Conservation (phyloP, 2,113 vertebrate species). For the Lichenostomus cassidix region DNA sequence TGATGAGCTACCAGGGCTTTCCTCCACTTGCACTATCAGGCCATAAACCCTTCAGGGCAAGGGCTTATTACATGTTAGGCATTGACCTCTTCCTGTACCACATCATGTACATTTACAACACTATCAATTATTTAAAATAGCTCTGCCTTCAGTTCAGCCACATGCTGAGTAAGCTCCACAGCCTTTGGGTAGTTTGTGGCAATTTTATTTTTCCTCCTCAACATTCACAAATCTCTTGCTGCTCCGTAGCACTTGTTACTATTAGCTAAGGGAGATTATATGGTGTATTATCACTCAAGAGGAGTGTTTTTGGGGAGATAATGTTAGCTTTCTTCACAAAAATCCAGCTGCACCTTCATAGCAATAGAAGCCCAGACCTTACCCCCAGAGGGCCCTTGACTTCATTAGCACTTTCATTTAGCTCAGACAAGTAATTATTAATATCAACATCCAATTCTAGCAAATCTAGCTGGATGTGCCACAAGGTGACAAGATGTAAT, state of each 20-base stretch:
- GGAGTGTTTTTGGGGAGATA: neutral
- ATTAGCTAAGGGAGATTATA: conserved; percentile 15
- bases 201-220: conserved; percentile 8
- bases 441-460: conserved; percentile 46
- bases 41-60: neutral
- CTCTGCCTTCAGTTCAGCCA: conserved; percentile 19
- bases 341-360: neutral
- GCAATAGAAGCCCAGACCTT: neutral
- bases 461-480: conserved; percentile 25
- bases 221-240: neutral
- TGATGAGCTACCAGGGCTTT: neutral
- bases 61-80: neutral
- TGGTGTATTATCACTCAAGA: neutral
- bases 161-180: conserved; percentile 31
- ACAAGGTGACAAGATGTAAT: conserved; percentile 43
- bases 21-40: neutral
- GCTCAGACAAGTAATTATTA: conserved; percentile 54
- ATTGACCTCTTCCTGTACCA: conserved; percentile 18
- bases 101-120: conserved; percentile 19
- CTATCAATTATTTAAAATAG: conserved; percentile 61
- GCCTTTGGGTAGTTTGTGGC: conserved; percentile 12
- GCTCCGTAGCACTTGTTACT: conserved; percentile 15
- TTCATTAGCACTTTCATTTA: conserved; percentile 63
- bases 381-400: neutral
- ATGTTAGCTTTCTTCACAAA: conserved; percentile 28